Evolutionary conservation across 2,797 vertebrate species (phyloP).

Genomic region (Carduelis carduelis): DNA sequence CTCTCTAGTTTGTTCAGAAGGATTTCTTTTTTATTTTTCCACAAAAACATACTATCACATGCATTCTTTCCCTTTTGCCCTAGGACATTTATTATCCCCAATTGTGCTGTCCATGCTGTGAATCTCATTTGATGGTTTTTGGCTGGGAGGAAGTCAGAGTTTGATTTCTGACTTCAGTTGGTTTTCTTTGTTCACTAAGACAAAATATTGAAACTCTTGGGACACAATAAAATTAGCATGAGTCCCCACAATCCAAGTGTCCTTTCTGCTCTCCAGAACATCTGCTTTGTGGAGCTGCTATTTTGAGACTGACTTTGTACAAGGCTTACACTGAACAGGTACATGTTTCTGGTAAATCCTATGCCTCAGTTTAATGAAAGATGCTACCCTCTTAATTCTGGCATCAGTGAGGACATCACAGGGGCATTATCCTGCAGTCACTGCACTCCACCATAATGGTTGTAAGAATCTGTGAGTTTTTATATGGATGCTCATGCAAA

Average conservation of each 20-base stretch:
- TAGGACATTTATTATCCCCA: not conserved
- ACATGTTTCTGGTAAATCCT: not conserved
- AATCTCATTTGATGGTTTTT: not conserved
- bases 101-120: not conserved
- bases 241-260: not conserved
- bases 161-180: not conserved
- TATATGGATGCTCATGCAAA: not conserved
- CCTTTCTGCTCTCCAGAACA: not conserved
- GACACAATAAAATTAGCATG: not conserved
- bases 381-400: not conserved
- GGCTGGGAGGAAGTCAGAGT: not conserved
- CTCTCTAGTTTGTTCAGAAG: not conserved
- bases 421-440: rapidly evolving
- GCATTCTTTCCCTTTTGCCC: not conserved
- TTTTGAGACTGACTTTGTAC: not conserved
- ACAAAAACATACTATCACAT: not conserved
- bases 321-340: not conserved
- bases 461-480: not conserved
- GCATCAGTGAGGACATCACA: not conserved
- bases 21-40: not conserved
- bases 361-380: not conserved
- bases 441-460: not conserved
- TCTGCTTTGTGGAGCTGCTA: not conserved
- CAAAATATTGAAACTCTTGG: not conserved
- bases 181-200: not conserved